Conservation (phyloP, 2,113 vertebrate genomes). For the Rhagologus leucostigma region DNA sequence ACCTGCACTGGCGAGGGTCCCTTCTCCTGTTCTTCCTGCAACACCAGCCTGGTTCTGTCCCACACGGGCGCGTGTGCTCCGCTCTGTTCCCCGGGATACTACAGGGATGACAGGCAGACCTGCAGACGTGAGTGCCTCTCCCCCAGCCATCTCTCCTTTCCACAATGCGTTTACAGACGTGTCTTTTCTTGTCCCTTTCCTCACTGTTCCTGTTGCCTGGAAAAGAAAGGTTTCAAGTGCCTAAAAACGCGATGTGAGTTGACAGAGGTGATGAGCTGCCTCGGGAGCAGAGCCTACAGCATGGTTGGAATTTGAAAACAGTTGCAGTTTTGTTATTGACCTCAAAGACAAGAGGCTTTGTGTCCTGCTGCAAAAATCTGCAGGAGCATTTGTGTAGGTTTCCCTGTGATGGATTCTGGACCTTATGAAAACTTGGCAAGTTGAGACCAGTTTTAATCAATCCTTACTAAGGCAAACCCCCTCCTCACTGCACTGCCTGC, state of each 20-base stretch:
- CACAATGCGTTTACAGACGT: rapidly evolving
- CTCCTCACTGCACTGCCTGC: background rate
- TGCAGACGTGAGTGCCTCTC: constrained; percentile 79
- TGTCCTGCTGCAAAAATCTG: background rate
- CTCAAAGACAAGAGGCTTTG: background rate
- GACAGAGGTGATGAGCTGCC: background rate
- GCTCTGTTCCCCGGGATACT: constrained; percentile 79
- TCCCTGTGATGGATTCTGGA: background rate
- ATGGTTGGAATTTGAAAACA: background rate
- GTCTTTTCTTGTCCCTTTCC: background rate
- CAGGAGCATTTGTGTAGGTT: background rate
- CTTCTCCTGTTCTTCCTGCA: constrained; percentile 82
- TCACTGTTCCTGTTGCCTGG: background rate
- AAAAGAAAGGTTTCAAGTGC: background rate
- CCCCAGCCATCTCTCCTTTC: background rate
- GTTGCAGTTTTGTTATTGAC: background rate
- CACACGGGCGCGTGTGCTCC: constrained; percentile 75
- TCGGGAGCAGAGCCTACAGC: background rate
- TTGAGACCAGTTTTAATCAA: background rate
- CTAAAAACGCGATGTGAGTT: background rate
- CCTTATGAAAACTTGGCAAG: background rate
- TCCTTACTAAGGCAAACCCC: background rate
- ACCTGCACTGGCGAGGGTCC: constrained; percentile 77
- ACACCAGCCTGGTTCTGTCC: constrained; percentile 66
- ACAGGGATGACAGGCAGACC: constrained; percentile 65